These are phyloP conservation scores for Leptinotarsa lineolata DNA, from an alignment of 1,140 invertebrate species.

Conservation along the genomic window DNA sequence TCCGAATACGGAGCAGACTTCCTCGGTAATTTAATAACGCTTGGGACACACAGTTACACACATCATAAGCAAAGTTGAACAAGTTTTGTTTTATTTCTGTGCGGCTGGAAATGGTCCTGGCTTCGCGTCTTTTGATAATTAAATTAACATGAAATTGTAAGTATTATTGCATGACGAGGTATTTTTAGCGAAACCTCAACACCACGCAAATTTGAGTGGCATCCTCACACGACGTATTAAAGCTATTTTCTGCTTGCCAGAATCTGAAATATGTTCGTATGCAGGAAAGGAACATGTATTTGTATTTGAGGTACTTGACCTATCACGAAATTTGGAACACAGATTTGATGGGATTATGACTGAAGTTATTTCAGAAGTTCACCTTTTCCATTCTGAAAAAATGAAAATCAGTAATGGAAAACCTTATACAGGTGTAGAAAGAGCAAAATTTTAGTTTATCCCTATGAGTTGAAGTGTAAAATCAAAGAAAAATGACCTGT, in stretches of 20 bases:
- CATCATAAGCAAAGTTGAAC: slow-evolving; percentile 18
- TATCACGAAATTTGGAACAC: background rate
- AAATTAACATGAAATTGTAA: slow-evolving; percentile 21
- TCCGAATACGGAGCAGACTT: slow-evolving; percentile 17
- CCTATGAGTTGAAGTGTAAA: no score
- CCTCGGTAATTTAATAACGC: slow-evolving; percentile 21
- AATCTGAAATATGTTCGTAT: background rate
- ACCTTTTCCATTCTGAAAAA: no score
- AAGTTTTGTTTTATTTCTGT: slow-evolving; percentile 11
- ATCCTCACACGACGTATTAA: background rate
- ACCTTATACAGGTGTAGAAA: no score
- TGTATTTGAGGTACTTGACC: background rate
- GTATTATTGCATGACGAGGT: slow-evolving; percentile 13
- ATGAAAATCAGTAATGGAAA: no score
- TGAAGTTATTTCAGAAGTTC: no score
- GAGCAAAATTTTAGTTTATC: no score
- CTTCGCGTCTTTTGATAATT: slow-evolving; percentile 18
- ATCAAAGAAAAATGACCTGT: no score
- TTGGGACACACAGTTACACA: slow-evolving; percentile 18
- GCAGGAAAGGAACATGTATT: background rate
- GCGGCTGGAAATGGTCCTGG: background rate
- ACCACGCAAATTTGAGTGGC: slow-evolving; percentile 1
- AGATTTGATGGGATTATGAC: no score
- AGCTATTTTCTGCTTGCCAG: slow-evolving; percentile 2
- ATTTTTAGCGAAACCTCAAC: slow-evolving; percentile 12